Evolutionary conservation across 1,140 invertebrate species (phyloP), one percentile per base, ranked within the genome.

Genomic region (Lepidurus arcticus): DNA sequence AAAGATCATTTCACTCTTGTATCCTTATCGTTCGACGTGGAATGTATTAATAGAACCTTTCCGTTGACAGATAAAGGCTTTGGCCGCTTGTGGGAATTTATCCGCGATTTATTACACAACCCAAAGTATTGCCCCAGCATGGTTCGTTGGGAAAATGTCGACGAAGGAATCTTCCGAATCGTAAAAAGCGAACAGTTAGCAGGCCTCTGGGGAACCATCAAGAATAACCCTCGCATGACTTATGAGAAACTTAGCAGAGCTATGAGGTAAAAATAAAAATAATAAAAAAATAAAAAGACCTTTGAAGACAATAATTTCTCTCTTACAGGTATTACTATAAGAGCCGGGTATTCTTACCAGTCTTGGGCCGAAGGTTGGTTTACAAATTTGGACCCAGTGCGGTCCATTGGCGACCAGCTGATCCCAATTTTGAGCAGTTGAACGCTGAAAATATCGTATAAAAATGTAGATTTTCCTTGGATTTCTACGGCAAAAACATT

Each of bases 221-320:
- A 95, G 83, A 92, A 93, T 83, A 97, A 97, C 84, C 90, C 91
- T 42, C 90, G 92, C 83, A 97, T 97, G 95, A 96, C 92, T 21
- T 97, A 96, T 83, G 95, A 96, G 84, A 97, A 97, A 85, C 89
- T 97, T 80, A 95, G 93, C 85, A 85, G 95, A 82, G 95, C 95
- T 7, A 96, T 97, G 94, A 90, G 95, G 90, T 94, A 86, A 84
- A 81, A 79, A 78, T 75, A 65, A 42, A 45, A 44, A 21, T n/a
- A 45, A 42, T 80, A 75, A 44, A 73, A 73, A 1, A 42, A 44
- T 80, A 13, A n/a, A 34, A 34, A 34, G 34, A 16, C 53, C 74
- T 5, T 53, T 76, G 34, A 21, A 42, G 11, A 75, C n/a, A 16
- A 26, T 9, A 4, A 1, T 65, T 82, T 81, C 73, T 76, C 9